Percentiles rank a stretch among this genome's conserved stretches.
phyloP scores from a whole-genome alignment of 2,888 invertebrate species.

The Hymenopus coronatus region DNA sequence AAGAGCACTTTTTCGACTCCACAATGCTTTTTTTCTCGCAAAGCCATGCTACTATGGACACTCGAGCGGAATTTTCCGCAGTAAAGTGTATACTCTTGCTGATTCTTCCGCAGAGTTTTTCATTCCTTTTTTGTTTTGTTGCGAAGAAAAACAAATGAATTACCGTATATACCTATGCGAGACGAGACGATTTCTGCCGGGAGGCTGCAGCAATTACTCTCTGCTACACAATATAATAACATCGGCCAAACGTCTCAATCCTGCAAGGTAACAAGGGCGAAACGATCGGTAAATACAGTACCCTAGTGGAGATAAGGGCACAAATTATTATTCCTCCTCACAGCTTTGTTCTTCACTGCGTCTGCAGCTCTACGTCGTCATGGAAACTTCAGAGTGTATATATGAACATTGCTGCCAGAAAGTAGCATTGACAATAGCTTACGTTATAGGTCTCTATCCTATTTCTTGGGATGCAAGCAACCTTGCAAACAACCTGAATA shows the following conservation, averaged over 20 bases:
- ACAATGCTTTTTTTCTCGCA: no score
- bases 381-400: neutral
- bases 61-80: no score
- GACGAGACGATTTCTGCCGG: neutral
- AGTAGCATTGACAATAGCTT: no score
- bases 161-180: neutral
- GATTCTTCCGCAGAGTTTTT: neutral
- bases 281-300: neutral
- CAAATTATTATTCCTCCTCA: neutral
- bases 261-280: neutral
- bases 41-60: no score
- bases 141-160: neutral
- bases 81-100: neutral
- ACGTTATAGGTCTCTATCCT: no score
- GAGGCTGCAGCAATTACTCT: neutral
- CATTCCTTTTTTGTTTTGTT: neutral
- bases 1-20: no score
- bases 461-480: no score
- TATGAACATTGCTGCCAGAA: no score
- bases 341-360: neutral
- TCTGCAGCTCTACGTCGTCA: neutral
- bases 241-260: neutral
- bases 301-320: neutral
- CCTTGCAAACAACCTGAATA: no score
- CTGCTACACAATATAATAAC: neutral